Evolutionary conservation across 2,888 invertebrate species (phyloP).

Genomic region (Rhodophaea formosa): DNA sequence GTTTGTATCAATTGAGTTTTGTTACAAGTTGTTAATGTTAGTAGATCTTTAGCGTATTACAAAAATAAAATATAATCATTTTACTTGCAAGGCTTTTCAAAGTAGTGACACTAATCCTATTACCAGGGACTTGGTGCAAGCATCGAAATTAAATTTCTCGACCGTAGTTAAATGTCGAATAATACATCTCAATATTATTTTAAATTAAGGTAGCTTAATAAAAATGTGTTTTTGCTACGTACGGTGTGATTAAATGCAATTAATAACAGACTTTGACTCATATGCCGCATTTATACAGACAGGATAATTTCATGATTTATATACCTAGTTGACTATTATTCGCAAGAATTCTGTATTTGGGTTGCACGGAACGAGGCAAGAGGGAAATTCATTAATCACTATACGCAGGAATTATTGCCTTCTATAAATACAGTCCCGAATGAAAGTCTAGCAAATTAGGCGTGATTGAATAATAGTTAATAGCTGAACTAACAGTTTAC

Average conservation of each 20-base stretch:
- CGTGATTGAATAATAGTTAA: constrained; percentile 35
- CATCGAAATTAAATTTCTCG: background rate
- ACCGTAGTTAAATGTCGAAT: background rate
- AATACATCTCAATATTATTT: too few relatives aligned
- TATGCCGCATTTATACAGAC: background rate
- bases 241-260: background rate
- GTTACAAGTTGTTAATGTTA: background rate
- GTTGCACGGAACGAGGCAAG: constrained; percentile 19
- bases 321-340: constrained; percentile 22
- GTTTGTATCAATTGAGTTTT: constrained; percentile 14
- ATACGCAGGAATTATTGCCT: constrained; percentile 26
- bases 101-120: background rate
- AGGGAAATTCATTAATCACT: constrained; percentile 28
- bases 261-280: background rate
- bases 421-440: constrained; percentile 28
- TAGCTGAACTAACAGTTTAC: constrained; percentile 32
- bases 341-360: constrained; percentile 21
- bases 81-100: background rate
- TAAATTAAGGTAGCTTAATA: too few relatives aligned
- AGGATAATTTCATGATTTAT: constrained; percentile 20
- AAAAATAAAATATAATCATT: background rate
- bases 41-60: background rate
- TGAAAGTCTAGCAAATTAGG: constrained; percentile 30
- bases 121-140: background rate
- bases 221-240: background rate